These are phyloP conservation scores for Karalla daura DNA, from an alignment of 2,797 vertebrate genomes.

Conservation along the genomic window DNA sequence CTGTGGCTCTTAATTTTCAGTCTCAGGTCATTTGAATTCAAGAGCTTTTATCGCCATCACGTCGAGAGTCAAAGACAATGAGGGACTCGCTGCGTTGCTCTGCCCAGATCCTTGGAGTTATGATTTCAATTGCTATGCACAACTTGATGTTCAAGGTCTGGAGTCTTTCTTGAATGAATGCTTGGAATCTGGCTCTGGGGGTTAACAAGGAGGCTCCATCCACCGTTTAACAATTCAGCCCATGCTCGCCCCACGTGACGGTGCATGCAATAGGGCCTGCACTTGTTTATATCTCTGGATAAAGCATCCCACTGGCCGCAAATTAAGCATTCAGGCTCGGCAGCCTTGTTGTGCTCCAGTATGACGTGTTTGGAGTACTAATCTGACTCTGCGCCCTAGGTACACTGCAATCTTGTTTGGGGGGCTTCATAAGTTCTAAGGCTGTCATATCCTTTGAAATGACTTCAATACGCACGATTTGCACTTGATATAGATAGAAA, in stretches of 20 bases:
- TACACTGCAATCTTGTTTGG: slow-evolving; percentile 70
- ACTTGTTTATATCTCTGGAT: slow-evolving; percentile 83
- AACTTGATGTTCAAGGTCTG: slow-evolving; percentile 75
- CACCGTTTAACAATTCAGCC: slow-evolving; percentile 81
- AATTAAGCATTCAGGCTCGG: slow-evolving; percentile 84
- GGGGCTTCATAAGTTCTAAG: slow-evolving; percentile 67
- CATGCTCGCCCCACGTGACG: slow-evolving; percentile 74
- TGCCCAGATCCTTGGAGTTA: slow-evolving; percentile 61
- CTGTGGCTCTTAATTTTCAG: slow-evolving; percentile 19
- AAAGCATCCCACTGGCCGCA: slow-evolving; percentile 81
- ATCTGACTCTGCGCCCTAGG: slow-evolving; percentile 61
- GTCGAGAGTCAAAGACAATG: slow-evolving; percentile 62
- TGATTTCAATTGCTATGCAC: slow-evolving; percentile 78
- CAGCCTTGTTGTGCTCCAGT: slow-evolving; percentile 80
- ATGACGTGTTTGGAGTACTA: slow-evolving; percentile 81
- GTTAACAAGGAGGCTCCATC: slow-evolving; percentile 78
- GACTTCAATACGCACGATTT: slow-evolving; percentile 47
- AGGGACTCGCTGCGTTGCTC: slow-evolving; percentile 50
- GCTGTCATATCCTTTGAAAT: slow-evolving; percentile 63
- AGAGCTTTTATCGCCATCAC: slow-evolving; percentile 20
- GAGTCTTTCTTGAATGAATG: slow-evolving; percentile 75
- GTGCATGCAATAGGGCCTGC: slow-evolving; percentile 79
- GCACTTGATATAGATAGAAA: slow-evolving; percentile 35
- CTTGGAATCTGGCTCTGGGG: slow-evolving; percentile 77
- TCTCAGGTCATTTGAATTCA: slow-evolving; percentile 51